Base-by-base conservation (phyloP, 2,888 invertebrate genomes). In the Gastracanthus pulcherrimus region DNA sequence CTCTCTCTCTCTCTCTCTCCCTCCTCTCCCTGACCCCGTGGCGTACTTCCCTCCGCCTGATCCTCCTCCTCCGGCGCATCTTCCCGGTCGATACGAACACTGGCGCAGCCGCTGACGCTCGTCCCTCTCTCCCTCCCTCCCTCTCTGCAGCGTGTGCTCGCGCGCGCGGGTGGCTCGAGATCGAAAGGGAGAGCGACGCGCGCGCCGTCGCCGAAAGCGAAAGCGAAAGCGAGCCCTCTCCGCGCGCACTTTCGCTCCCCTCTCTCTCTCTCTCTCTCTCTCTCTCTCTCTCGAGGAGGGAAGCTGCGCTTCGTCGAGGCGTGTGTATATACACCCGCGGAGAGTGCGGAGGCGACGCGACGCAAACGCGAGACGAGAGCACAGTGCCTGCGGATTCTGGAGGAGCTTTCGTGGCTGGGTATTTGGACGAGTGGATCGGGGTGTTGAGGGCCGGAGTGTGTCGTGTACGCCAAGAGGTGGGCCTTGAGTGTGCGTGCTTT, bases 131-230 rank as follows among this genome's bases (percentile, higher is more conserved):
- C 11, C n/a, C 62, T 16, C 41, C 23, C 58, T 66, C 66, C 29
- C 62, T 41, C 60, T 23, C 29, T 23, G n/a, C n/a, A 77, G 85
- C 19, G 26, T n/a, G n/a, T 34, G 3, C 34, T n/a, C 16, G 62
- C 84, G 84, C 84, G 83, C 79, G 70, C 72, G 77, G 77, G 76
- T 82, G 83, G 81, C 84, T n/a, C n/a, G n/a, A n/a, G n/a, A 64
- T 72, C 72, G 80, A 76, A 76, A 82, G 71, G 76, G 82, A 82
- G 82, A 77, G 85, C 19, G 26, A 9, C 16, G 62, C 84, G 84
- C 84, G 83, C 79, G 70, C 72, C 76, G 77, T 75, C 83, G 83
- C 80, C 84, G 85, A 84, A 84, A 76, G 75, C 64, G 81, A 80
- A 84, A 78, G 71, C 83, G 69, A 75, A 81, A 78, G 80, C 83